These are phyloP conservation scores for Stomorhina lunata DNA, from an alignment of 2,888 invertebrate genomes.

Conservation along the genomic window DNA sequence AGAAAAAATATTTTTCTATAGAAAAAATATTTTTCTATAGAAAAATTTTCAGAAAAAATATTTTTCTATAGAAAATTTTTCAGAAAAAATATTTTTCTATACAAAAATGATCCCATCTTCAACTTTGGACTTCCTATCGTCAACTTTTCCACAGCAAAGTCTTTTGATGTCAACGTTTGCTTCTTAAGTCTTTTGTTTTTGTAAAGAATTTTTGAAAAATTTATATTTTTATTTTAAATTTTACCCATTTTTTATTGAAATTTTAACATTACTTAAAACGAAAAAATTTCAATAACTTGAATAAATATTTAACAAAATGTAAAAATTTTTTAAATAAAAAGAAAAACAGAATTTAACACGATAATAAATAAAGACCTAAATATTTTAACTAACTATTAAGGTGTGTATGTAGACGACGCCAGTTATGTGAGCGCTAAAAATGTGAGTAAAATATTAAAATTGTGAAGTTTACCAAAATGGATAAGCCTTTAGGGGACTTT, in stretches of 20 bases:
- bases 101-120: too few species aligned
- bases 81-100: too few species aligned
- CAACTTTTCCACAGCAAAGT: too few species aligned
- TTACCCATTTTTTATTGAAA: not conserved
- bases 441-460: not conserved
- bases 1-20: too few species aligned
- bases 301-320: not conserved
- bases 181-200: not conserved
- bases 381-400: not conserved
- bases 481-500: too few species aligned
- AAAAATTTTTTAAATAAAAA: not conserved
- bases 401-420: not conserved
- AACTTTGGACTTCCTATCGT: too few species aligned
- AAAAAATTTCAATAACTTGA: not conserved
- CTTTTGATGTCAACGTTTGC: not conserved
- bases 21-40: too few species aligned
- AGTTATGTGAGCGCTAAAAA: too few species aligned
- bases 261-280: not conserved
- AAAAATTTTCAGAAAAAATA: too few species aligned
- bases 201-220: not conserved
- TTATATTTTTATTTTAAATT: not conserved
- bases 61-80: too few species aligned
- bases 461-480: too few species aligned
- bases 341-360: not conserved
- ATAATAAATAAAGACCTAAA: constrained; percentile 8